A percentile compares a stretch with the other conserved stretches of the same genome.
Conservation (phyloP, 1,140 invertebrate genomes). For the Lordiphosa stackelbergi region DNA sequence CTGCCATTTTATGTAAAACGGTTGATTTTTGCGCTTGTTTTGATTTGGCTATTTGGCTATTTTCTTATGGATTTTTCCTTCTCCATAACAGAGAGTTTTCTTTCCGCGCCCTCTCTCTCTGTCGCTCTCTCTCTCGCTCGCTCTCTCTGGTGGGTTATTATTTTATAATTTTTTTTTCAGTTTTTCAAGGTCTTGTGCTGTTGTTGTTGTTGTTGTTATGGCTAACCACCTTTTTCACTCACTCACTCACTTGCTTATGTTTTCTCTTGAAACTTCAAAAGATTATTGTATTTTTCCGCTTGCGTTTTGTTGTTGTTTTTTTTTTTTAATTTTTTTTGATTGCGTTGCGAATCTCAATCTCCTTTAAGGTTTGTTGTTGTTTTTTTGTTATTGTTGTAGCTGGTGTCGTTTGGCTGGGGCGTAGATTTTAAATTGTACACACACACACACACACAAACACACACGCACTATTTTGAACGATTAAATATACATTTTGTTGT, state of each 20-base stretch:
- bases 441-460: neutral
- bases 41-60: conserved; percentile 21
- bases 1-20: conserved; percentile 42
- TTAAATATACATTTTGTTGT: conserved; percentile 36
- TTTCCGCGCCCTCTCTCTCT: neutral
- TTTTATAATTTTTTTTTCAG: conserved; percentile 53
- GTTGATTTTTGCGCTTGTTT: conserved; percentile 13
- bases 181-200: conserved; percentile 70
- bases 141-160: conserved; percentile 37
- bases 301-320: conserved; percentile 48
- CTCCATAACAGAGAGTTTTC: conserved; percentile 61
- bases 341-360: conserved; percentile 54
- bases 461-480: conserved; percentile 4
- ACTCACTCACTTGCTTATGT: conserved; percentile 35
- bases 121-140: conserved; percentile 23
- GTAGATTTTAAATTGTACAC: conserved; percentile 8
- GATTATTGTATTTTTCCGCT: conserved; percentile 40
- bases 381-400: conserved; percentile 4
- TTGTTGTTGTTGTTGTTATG: conserved; percentile 28
- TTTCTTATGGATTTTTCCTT: conserved; percentile 36
- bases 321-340: conserved; percentile 53
- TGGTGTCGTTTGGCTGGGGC: conserved; percentile 5
- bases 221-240: conserved; percentile 52
- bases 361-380: conserved; percentile 17
- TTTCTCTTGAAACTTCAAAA: conserved; percentile 43